Evolutionary conservation across 2,113 vertebrate species (phyloP).

Genomic region (Chinchilla lanigera): DNA sequence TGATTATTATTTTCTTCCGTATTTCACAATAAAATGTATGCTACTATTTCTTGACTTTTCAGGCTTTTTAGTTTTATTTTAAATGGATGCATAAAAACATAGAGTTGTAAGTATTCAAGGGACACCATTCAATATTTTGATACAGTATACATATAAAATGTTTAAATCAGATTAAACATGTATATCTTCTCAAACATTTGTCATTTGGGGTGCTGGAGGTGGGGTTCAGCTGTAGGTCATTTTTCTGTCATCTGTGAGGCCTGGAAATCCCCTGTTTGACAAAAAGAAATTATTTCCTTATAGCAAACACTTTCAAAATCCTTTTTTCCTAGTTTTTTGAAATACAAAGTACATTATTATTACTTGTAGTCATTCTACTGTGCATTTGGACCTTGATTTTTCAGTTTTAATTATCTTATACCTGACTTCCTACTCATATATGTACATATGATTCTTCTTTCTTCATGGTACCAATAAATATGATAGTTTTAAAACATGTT

Average conservation of each 20-base stretch:
- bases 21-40: not conserved
- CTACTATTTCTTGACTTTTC: not conserved
- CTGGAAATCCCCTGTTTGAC: not conserved
- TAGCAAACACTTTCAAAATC: not conserved
- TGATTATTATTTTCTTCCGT: not conserved
- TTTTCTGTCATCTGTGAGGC: not conserved
- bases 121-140: not conserved
- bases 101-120: not conserved
- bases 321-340: not conserved
- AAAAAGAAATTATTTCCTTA: not conserved
- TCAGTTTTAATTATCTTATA: not conserved
- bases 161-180: not conserved
- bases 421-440: not conserved
- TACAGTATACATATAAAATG: not conserved
- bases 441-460: not conserved
- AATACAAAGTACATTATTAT: not conserved
- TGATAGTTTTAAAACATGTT: not conserved
- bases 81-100: not conserved
- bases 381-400: not conserved
- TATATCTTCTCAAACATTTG: not conserved
- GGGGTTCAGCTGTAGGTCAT: not conserved
- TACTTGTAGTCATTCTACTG: not conserved
- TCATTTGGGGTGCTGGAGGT: not conserved
- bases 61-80: not conserved
- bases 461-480: not conserved